These are phyloP conservation scores for Camelus dromedarius DNA, from an alignment of 2,113 vertebrate species.

Conservation along the genomic window DNA sequence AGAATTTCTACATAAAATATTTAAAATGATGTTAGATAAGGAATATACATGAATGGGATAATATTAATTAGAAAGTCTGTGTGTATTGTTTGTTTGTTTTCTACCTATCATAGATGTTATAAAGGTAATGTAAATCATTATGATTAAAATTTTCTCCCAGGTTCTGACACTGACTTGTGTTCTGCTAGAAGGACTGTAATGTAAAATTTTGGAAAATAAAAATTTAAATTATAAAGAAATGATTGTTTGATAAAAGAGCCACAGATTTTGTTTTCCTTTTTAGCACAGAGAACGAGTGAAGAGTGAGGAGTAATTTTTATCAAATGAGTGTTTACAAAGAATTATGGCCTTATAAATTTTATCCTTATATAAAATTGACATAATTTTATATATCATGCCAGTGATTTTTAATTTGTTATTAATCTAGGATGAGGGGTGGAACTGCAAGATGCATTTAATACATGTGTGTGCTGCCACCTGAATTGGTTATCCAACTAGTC, in stretches of 20 bases:
- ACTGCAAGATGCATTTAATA: neutral
- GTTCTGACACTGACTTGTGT: neutral
- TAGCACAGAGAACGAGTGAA: neutral
- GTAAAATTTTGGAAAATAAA: neutral
- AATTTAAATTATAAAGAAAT: neutral
- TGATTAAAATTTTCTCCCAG: neutral
- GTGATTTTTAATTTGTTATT: neutral
- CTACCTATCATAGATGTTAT: neutral
- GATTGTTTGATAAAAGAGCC: neutral
- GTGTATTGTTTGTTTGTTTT: neutral
- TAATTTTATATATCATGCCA: neutral
- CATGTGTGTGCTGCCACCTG: neutral
- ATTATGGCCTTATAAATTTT: neutral
- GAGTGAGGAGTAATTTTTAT: neutral
- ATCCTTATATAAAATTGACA: neutral
- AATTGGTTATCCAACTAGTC: neutral
- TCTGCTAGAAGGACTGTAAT: neutral
- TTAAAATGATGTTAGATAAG: neutral
- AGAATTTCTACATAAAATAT: neutral
- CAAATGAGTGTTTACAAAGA: neutral
- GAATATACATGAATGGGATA: neutral
- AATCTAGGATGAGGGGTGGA: neutral
- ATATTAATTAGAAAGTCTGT: neutral
- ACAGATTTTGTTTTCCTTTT: neutral
- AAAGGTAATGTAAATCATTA: neutral